Evolutionary conservation across 2,888 invertebrate species (phyloP), one percentile per base, ranked within the genome.

Genomic region (Drosophila eohydei): DNA sequence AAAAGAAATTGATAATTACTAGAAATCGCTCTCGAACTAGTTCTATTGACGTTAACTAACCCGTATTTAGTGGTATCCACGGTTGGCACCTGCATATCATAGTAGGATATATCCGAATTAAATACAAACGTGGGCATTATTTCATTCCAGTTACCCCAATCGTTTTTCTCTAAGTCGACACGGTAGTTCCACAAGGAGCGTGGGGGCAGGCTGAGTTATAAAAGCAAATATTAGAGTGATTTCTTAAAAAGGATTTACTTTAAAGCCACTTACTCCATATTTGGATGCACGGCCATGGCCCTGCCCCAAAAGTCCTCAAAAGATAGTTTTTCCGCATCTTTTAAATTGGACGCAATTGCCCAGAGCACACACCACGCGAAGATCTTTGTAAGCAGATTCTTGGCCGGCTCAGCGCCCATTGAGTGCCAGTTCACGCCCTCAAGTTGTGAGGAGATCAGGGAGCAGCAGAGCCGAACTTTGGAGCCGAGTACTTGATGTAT

Each of bases 11-110:
- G n/a, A 16, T 1, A 6, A 32, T 9, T 11, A 3, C 2, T 2
- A 1, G 16, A 3, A 28, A 14, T 8, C 4, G n/a, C 8, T 1
- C 14, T 28, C 14, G 0, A 14, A 14, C 5, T 14, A 8, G n/a
- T 4, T 32, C 8, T 12, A 1, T 21, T 26, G 36, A 12, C 5
- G 6, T 21, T 67, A 0, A 6, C 8, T 32, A 54, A 97, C 63
- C 97, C 97, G 90, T 96, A 98, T 81, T 97, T 94, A 0, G 97
- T 96, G 0, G 98, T 98, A 89, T 98, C 98, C n/a, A 96, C 95
- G 0, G 98, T 98, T 0, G 98, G 98, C 9, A 98, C 98, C 9
- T 97, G 94, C 90, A 97, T 97, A 89, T 98, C 97, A 89, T 97
- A 98, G 93, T 97, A 98, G 1, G 97, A 96, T 32, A 94, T 93